Base-by-base conservation (phyloP, 2,797 vertebrate species). In the Cheracebus regulus region DNA sequence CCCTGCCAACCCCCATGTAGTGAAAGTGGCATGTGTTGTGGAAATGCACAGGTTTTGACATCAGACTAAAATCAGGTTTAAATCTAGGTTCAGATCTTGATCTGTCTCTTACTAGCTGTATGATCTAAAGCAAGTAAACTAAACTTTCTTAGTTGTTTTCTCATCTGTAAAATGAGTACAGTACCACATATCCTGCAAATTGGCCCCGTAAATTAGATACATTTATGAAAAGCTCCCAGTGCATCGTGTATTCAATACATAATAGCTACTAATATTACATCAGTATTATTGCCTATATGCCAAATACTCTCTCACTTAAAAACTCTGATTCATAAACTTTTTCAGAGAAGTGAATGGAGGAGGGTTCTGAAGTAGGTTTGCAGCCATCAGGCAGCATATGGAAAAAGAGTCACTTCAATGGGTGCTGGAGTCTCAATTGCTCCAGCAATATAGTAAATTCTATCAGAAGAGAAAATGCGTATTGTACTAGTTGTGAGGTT, bases 11-110 rank as follows among this genome's bases (percentile, higher is more conserved):
- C 3, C 24, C 10, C 12, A 17, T 22, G 57, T 7, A n/a, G 12
- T 48, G 5, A 50, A 17, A 67, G 15, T 6, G 39, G n/a, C 46
- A 36, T 26, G 83, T 28, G 19, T 44, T 48, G 14, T 61, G 15
- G 58, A 87, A 55, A 83, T 46, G 39, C 4, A 41, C 2, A 48
- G 28, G 14, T 52, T 72, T 78, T 33, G 61, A 13, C 26, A 50
- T 79, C 36, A 55, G 36, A 75, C 2, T 15, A 61, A 82, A 70
- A 61, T 50, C 7, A 70, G 5, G n/a, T 84, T 88, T 39, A 80
- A 75, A 72, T 85, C 61, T 88, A 48, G 13, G 17, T 84, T 82
- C 50, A 84, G 22, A 44, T 57, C 46, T 61, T 88, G 44, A 30
- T 39, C 83, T 19, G 15, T 81, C 57, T 82, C 75, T 83, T 52